Evolutionary conservation across 2,888 invertebrate genomes (phyloP).

Genomic region (Noctua janthe): DNA sequence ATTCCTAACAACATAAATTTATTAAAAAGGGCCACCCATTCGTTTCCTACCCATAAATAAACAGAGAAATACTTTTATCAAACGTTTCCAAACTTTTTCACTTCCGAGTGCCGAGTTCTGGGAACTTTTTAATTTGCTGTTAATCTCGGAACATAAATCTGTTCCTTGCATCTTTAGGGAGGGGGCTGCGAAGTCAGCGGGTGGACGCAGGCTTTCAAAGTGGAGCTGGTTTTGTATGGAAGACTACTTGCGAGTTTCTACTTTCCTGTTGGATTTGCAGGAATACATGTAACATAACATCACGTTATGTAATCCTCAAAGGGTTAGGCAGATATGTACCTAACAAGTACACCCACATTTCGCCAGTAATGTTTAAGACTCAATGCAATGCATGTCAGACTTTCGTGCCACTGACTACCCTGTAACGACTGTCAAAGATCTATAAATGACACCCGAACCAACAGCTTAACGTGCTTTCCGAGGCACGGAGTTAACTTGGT

Average conservation of each 20-base stretch:
- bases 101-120: constrained; percentile 62
- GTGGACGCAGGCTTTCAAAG: neutral
- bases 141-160: constrained; percentile 77
- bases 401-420: neutral
- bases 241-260: neutral
- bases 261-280: neutral
- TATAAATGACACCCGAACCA: neutral
- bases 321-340: too few relatives aligned
- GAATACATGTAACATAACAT: too few relatives aligned
- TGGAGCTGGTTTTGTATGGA: neutral
- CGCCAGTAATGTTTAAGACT: too few relatives aligned
- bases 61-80: constrained; percentile 68
- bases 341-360: too few relatives aligned
- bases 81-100: constrained; percentile 67
- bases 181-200: constrained; percentile 42
- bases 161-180: constrained; percentile 71
- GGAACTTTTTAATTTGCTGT: constrained; percentile 75
- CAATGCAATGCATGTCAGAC: neutral
- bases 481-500: neutral
- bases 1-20: constrained; percentile 21
- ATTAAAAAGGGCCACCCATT: constrained; percentile 47
- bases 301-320: too few relatives aligned
- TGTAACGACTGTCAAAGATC: neutral
- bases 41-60: constrained; percentile 56
- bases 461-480: neutral